Evolutionary conservation across 1,140 invertebrate genomes (phyloP), one percentile per base, ranked within the genome.

Genomic region (Babylonia areolata): DNA sequence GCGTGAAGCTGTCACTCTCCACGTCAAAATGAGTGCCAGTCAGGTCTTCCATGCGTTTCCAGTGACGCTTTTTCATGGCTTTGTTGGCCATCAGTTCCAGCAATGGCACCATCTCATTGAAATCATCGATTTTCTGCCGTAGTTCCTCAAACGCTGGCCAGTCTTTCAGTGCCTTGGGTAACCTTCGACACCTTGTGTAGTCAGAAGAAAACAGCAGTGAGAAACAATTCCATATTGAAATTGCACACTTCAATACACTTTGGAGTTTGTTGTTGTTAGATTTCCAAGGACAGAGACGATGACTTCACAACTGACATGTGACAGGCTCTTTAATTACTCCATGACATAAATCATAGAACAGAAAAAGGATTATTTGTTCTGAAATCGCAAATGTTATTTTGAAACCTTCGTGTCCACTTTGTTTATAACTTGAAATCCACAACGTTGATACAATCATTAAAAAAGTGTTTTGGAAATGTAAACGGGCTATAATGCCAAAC

Each of bases 1-100:
- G 95, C 88, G 97, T 97, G 94, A 99, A 99, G 86, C 97, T 97
- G 92, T 99, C 98, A 89, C 82, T 84, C 37, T 84, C 82, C 11
- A 84, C 37, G 11, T 58, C 54, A 12, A 84, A 71, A 6, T 42
- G 35, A 1, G 82, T 46, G 31, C 39, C n/a, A n/a, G 98, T 98
- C 28, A 98, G 96, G 92, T 98, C 97, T 95, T 98, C 97, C 84
- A 99, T 98, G 89, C 97, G 96, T 89, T 98, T 97, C 98, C 98
- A 99, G 94, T 99, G 98, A 12, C 98, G 96, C 12, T 97, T 97
- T 93, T 99, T 99, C 98, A 99, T 99, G 0, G 98, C 98, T 94
- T 98, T 98, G 94, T 99, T 99, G 0, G 98, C 97, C 98, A 99
- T 99, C 87, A 99, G 93, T 94, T 99, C 98, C 82, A 99, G 94